Evolutionary conservation across 2,888 invertebrate genomes (phyloP), one percentile per base, ranked within the genome.

Genomic region (Lasius platythorax): DNA sequence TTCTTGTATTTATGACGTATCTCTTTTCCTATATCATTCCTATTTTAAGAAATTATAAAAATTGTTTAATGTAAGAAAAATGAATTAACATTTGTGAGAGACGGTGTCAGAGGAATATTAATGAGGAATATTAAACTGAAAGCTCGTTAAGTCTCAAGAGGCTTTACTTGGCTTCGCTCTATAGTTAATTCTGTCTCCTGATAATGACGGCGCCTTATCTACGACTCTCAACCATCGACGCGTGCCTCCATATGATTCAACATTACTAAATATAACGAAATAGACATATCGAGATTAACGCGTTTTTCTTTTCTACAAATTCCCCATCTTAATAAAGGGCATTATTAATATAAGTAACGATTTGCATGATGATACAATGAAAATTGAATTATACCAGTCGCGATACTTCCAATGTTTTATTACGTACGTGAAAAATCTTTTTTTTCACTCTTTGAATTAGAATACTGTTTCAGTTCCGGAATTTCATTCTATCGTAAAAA

Each of bases 121-220:
- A 11, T 37, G 64, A 76, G 23, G 23, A 23, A 23, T 23, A 23
- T 23, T 76, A 66, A 86, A 81, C 58, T 74, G 82, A 83, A 83
- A 83, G 56, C 84, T 82, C 15, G 40, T 33, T 30, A 75, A 74
- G 79, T 78, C 78, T 53, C 43, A 61, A 37, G 23, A 33, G 28
- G 85, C 84, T 89, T 85, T 89, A 83, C 89, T 89, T 84, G 83
- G 82, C 83, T 73, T 53, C 30, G 56, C 68, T 23, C 50, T 73
- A 61, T 61, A 78, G 84, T 85, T 89, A 89, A 89, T 87, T 89
- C 88, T 84, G 83, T 89, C 83, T 84, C 23, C 79, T 76, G 89
- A 89, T 89, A 89, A 23, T 28, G 23, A 30, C 63, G 40, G 46
- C 56, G 66, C 66, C 84, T 89, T 89, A 89, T 89, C 88, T 30